A percentile compares a stretch with the other conserved stretches of the same genome.
These are phyloP conservation scores for Paralvinella palmiformis DNA, from an alignment of 1,140 invertebrate species.

Conservation along the genomic window DNA sequence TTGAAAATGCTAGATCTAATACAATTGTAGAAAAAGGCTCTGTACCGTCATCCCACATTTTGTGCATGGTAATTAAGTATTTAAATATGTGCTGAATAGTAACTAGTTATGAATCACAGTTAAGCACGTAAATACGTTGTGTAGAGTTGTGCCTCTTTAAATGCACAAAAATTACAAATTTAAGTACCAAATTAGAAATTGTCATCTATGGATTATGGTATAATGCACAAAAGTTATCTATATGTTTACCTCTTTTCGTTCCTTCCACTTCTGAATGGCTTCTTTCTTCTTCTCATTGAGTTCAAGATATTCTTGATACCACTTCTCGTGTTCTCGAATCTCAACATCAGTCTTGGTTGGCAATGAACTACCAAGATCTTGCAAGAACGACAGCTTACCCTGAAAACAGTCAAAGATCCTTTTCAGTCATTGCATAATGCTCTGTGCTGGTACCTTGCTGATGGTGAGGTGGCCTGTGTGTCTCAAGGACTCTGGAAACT, in stretches of 20 bases:
- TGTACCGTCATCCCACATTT: no score
- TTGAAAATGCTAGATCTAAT: no score
- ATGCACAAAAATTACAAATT: not conserved
- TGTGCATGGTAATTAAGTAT: no score
- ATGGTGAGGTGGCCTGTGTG: not conserved
- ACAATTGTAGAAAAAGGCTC: no score
- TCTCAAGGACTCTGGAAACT: not conserved
- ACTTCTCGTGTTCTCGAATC: slow-evolving; percentile 42
- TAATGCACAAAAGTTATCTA: not conserved
- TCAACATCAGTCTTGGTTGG: slow-evolving; percentile 41
- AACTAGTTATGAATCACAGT: no score
- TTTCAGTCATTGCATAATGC: not conserved
- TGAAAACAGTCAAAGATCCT: slow-evolving; percentile 17
- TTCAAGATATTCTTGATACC: slow-evolving; percentile 44
- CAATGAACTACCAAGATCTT: slow-evolving; percentile 35
- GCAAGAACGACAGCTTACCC: slow-evolving; percentile 38
- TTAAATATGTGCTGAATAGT: no score
- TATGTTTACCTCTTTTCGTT: slow-evolving; percentile 39
- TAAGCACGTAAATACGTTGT: no score
- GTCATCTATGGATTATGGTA: slow-evolving; percentile 4
- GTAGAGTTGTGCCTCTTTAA: no score
- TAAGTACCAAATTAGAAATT: not conserved
- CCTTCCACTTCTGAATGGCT: slow-evolving; percentile 45
- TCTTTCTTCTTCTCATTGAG: slow-evolving; percentile 46
- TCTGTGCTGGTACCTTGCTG: not conserved